Base-by-base conservation (phyloP, 2,797 vertebrate species). In the Erethizon dorsatum region DNA sequence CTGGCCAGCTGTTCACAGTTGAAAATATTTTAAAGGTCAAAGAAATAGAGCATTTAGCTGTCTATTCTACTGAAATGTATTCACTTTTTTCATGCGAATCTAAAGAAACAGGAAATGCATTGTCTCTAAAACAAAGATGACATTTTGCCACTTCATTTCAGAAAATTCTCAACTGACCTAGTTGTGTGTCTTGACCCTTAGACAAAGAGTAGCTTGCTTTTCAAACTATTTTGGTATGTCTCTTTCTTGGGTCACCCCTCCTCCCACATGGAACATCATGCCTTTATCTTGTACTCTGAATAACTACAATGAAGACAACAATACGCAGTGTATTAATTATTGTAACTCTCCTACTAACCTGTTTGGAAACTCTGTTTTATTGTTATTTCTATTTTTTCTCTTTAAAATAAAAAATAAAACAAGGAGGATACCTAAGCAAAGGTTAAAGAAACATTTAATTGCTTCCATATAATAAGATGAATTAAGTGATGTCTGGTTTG, bases 11-110 rank as follows among this genome's bases (percentile, higher is more conserved):
- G 98, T 97, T 98, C 97, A 97, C 95, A 98, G 97, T 97, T 98
- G 97, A 98, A 98, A 98, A 97, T 97, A 96, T 97, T 98, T 97
- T 98, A 98, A 98, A 98, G 98, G 98, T 98, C 98, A 99, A 96
- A 98, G 97, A 96, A 97, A 96, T 95, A 82, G 90, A 95, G 88
- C 96, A 89, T 97, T 97, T 97, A 98, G 89, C 82, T 97, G 77
- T 86, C 96, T 91, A 78, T 98, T 98, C 97, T 83, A 93, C 88
- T 97, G 94, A 97, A 97, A 95, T 83, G 47, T 82, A 92, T 96
- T 95, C 77, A 78, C 37, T 11, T 52, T 85, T 93, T 86, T 94
- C 93, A 61, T 59, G 24, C 47, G 14, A 96, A 83, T 63, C 54
- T 89, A 96, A 97, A 97, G 59, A 94, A 97, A 88, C 24, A 94